These are phyloP conservation scores for Saxidomus purpurata DNA, from an alignment of 1,140 invertebrate genomes.

Conservation along the genomic window DNA sequence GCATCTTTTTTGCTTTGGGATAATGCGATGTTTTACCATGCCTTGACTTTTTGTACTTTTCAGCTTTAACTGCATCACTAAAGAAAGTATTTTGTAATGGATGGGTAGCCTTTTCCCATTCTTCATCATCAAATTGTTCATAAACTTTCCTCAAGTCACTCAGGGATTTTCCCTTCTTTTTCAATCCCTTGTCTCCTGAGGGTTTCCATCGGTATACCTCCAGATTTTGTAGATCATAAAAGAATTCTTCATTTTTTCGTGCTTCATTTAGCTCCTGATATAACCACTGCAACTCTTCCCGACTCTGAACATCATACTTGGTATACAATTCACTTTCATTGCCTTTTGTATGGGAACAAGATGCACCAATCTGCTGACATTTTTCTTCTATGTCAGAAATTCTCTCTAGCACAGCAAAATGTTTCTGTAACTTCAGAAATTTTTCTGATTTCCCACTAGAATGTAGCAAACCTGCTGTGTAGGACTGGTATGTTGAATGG, in stretches of 20 bases:
- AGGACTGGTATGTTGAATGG: constrained; percentile 84
- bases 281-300: constrained; percentile 92
- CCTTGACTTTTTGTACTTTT: neutral
- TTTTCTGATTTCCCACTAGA: constrained; percentile 91
- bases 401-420: constrained; percentile 95
- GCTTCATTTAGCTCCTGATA: constrained; percentile 92
- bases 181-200: constrained; percentile 92
- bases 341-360: constrained; percentile 17
- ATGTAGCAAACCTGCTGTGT: constrained; percentile 90
- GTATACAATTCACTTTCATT: constrained; percentile 45
- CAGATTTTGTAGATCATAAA: constrained; percentile 92
- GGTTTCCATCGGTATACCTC: constrained; percentile 90
- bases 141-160: constrained; percentile 90
- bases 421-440: constrained; percentile 94
- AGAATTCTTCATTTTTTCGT: constrained; percentile 94
- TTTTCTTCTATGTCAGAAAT: constrained; percentile 90
- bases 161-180: constrained; percentile 94
- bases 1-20: neutral
- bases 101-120: constrained; percentile 4
- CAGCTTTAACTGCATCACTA: constrained; percentile 44
- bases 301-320: constrained; percentile 66
- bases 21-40: neutral
- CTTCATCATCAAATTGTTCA: constrained; percentile 63
- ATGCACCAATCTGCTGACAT: constrained; percentile 14
- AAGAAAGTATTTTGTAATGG: constrained; percentile 24